Conservation (phyloP, 2,888 invertebrate species). For the Drosophila macrospina region DNA sequence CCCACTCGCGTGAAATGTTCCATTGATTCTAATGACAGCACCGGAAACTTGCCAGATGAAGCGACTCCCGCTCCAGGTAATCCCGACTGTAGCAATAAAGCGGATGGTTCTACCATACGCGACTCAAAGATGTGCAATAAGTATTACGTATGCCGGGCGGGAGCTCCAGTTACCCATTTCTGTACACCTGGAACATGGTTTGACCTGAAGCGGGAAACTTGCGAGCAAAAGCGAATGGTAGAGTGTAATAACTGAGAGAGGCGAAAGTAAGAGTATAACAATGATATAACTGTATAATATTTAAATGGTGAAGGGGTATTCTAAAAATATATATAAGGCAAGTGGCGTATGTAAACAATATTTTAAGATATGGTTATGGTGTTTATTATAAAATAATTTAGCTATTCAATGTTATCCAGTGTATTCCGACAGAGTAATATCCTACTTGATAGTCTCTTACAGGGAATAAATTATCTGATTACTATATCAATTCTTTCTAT, state of each 20-base stretch:
- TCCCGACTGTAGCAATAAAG: constrained; percentile 36
- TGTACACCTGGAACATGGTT: constrained; percentile 64
- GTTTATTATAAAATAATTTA: constrained; percentile 16
- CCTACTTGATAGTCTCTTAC: constrained; percentile 2
- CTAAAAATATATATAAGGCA: constrained; percentile 18
- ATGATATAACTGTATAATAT: constrained; percentile 4
- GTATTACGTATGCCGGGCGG: constrained; percentile 55
- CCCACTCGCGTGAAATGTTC: constrained; percentile 43
- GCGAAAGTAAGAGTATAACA: neutral
- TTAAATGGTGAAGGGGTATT: constrained; percentile 32
- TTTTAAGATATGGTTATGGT: constrained; percentile 30
- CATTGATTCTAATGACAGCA: neutral
- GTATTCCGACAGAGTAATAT: constrained; percentile 7
- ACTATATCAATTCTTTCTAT: neutral
- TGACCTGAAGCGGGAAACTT: constrained; percentile 43
- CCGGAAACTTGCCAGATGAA: neutral
- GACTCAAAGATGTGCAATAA: constrained; percentile 55
- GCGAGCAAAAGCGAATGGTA: constrained; percentile 34
- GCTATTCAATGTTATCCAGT: constrained; percentile 8
- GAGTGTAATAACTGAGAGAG: constrained; percentile 20
- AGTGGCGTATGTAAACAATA: constrained; percentile 35
- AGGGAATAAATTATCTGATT: constrained; percentile 41
- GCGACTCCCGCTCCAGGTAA: neutral
- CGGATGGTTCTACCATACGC: constrained; percentile 35
- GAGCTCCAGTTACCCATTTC: constrained; percentile 41